Conservation (phyloP, 2,888 invertebrate species). For the Parthenolecanium corni region DNA sequence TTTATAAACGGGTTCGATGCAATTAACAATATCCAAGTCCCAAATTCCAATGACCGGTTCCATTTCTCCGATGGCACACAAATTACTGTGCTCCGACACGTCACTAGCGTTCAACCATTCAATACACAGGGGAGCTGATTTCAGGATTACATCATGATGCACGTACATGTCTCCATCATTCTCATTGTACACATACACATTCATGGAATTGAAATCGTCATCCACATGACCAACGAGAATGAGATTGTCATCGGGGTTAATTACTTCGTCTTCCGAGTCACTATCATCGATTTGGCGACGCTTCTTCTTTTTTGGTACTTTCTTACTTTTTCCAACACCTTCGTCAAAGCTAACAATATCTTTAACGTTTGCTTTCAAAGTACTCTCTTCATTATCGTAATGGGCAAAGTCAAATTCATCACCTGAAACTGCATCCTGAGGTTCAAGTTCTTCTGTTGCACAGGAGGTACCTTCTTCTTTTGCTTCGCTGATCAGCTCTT, state of each 20-base stretch:
- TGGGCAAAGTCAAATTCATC: slow-evolving; percentile 63
- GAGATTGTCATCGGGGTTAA: slow-evolving; percentile 80
- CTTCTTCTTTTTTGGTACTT: slow-evolving; percentile 34
- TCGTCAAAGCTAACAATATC: slow-evolving; percentile 36
- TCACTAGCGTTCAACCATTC: slow-evolving; percentile 84
- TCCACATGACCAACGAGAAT: slow-evolving; percentile 76
- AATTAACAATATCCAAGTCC: slow-evolving; percentile 90
- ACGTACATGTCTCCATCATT: slow-evolving; percentile 79
- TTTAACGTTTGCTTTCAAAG: slow-evolving; percentile 34
- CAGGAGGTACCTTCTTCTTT: slow-evolving; percentile 41
- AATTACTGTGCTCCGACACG: slow-evolving; percentile 48
- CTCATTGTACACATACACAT: slow-evolving; percentile 86
- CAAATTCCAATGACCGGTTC: slow-evolving; percentile 87
- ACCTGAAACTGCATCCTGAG: slow-evolving; percentile 37
- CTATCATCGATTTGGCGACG: slow-evolving; percentile 43
- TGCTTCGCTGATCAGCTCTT: slow-evolving; percentile 33
- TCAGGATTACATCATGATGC: slow-evolving; percentile 84
- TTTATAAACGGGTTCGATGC: slow-evolving; percentile 68
- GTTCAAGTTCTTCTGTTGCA: slow-evolving; percentile 32
- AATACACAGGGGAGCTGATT: slow-evolving; percentile 79
- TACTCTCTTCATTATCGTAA: slow-evolving; percentile 58
- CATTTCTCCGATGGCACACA: slow-evolving; percentile 88
- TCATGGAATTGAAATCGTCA: slow-evolving; percentile 73
- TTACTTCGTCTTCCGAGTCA: slow-evolving; percentile 79
- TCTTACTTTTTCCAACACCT: slow-evolving; percentile 35